Conservation (phyloP, 2,888 invertebrate species). For the Dioctria linearis region DNA sequence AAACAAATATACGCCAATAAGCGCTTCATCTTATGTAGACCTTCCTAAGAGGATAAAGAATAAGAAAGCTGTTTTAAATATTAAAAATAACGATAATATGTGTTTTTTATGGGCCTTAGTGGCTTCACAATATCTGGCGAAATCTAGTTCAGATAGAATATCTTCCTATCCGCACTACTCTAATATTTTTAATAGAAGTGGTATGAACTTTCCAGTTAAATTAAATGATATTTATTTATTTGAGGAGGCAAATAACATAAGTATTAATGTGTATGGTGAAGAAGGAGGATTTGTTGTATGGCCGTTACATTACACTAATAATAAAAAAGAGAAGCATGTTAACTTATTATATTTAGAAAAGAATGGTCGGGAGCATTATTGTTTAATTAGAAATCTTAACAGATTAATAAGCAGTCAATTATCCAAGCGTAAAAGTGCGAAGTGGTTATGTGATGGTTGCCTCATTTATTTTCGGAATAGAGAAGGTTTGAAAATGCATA, state of each 20-base stretch:
- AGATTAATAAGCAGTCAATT: constrained; percentile 28
- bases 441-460: constrained; percentile 12
- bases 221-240: constrained; percentile 2
- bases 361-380: constrained; percentile 2
- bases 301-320: constrained; percentile 21
- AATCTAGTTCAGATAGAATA: not conserved
- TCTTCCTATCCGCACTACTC: constrained; percentile 5
- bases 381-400: constrained; percentile 22
- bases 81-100: not conserved
- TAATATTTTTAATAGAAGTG: not conserved
- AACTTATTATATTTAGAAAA: constrained; percentile 25
- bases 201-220: not conserved
- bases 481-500: too few species aligned
- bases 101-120: constrained; percentile 14
- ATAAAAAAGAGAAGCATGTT: constrained; percentile 21
- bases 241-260: constrained; percentile 20
- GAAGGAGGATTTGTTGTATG: not conserved
- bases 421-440: not conserved
- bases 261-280: constrained; percentile 19
- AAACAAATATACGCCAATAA: constrained; percentile 9
- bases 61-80: constrained; percentile 4
- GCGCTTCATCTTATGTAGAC: not conserved
- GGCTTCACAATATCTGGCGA: not conserved
- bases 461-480: too few species aligned
- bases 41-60: constrained; percentile 3